These are phyloP conservation scores for Meriones psammophilus DNA, from an alignment of 2,797 vertebrate species.

Conservation along the genomic window DNA sequence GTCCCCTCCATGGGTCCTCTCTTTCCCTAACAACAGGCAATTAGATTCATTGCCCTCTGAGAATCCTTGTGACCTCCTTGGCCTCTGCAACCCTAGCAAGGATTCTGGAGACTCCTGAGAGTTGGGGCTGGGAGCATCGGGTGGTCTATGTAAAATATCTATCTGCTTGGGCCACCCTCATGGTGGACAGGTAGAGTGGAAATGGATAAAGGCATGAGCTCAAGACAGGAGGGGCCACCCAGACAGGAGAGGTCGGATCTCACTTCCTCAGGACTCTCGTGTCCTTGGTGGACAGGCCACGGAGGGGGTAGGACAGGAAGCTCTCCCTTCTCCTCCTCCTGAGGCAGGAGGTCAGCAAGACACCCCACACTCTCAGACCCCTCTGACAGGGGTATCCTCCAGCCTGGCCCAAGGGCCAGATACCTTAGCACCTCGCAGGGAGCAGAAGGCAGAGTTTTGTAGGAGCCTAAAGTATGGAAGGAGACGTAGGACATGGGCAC, in stretches of 20 bases:
- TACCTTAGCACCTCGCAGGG: neutral
- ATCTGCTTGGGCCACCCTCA: neutral
- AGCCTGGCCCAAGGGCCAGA: neutral
- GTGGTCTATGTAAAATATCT: neutral
- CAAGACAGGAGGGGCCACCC: neutral
- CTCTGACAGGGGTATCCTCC: neutral
- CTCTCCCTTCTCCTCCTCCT: neutral
- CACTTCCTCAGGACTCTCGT: neutral
- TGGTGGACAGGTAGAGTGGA: neutral
- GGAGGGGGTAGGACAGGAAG: neutral
- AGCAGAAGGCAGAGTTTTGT: neutral
- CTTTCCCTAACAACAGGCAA: neutral
- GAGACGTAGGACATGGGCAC: neutral
- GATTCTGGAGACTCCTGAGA: conserved; percentile 57
- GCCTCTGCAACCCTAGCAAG: neutral
- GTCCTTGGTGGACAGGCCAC: neutral
- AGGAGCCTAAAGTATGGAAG: neutral
- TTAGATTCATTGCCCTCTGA: neutral
- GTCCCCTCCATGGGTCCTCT: neutral
- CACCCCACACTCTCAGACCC: neutral
- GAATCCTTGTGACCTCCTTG: neutral
- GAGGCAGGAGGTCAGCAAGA: neutral
- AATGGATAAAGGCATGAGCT: neutral
- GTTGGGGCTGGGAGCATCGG: neutral
- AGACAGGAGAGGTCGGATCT: neutral